Evolutionary conservation across 2,797 vertebrate species (phyloP).

Genomic region (Valencia hispanica): DNA sequence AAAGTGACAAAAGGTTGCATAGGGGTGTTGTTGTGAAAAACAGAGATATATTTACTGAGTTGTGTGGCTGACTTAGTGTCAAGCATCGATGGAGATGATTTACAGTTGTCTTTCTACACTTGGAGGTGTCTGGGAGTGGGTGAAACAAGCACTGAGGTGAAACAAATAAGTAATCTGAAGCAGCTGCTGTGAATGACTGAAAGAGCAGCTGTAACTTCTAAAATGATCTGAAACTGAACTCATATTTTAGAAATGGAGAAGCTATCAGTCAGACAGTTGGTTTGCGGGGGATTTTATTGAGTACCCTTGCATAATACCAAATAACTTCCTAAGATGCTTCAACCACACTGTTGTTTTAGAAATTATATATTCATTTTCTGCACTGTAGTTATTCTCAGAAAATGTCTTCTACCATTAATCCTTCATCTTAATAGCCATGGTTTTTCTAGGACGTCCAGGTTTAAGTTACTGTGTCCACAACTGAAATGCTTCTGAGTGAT

Average conservation of each 20-base stretch:
- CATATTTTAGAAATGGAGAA: conserved; percentile 65
- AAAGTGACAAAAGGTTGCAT: conserved; percentile 16
- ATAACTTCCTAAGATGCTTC: conserved; percentile 39
- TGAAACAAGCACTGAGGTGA: conserved; percentile 34
- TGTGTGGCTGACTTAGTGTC: conserved; percentile 21
- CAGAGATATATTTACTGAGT: conserved; percentile 8
- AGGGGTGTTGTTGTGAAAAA: conserved; percentile 21
- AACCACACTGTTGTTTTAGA: conserved; percentile 64
- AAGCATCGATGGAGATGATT: conserved; percentile 40
- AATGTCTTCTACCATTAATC: conserved; percentile 52
- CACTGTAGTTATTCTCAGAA: conserved; percentile 34
- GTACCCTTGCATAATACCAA: conserved; percentile 41
- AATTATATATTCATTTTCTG: conserved; percentile 33
- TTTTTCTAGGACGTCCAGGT: conserved; percentile 55
- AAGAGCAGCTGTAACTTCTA: conserved; percentile 61
- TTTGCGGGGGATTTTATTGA: conserved; percentile 41
- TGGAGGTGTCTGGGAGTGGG: conserved; percentile 51
- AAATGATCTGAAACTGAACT: conserved; percentile 55
- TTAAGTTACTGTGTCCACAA: conserved; percentile 59
- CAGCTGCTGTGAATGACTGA: conserved; percentile 56
- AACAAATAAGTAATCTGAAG: conserved; percentile 50
- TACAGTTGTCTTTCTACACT: conserved; percentile 28
- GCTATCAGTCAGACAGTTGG: conserved; percentile 48
- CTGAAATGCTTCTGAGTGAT: conserved; percentile 53
- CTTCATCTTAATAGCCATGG: conserved; percentile 28